A percentile compares a stretch with the other conserved stretches of the same genome.
Evolutionary conservation across 2,888 invertebrate species (phyloP).

Genomic region (Helicoverpa assulta): DNA sequence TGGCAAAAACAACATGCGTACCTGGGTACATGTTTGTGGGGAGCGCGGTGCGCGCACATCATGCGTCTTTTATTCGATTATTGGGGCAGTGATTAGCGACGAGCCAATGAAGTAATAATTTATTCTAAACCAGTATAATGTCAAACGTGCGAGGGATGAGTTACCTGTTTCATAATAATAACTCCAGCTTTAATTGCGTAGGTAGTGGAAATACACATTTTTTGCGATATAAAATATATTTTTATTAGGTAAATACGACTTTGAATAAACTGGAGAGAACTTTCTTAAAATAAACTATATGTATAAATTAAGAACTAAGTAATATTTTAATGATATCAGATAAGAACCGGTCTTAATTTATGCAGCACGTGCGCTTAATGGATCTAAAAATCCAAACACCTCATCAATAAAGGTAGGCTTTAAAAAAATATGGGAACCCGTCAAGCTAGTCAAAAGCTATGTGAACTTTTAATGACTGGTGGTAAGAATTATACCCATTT

Average conservation of each 20-base stretch:
- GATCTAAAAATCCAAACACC: neutral
- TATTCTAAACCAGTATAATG: slow-evolving; percentile 51
- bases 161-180: slow-evolving; percentile 15
- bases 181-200: slow-evolving; percentile 40
- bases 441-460: neutral
- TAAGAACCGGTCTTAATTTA: slow-evolving; percentile 38
- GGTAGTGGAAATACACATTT: slow-evolving; percentile 30
- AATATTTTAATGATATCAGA: slow-evolving; percentile 30
- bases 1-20: slow-evolving; percentile 81
- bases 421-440: no score
- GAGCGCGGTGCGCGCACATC: slow-evolving; percentile 66
- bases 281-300: slow-evolving; percentile 28
- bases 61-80: slow-evolving; percentile 82
- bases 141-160: slow-evolving; percentile 21
- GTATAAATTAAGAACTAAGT: neutral
- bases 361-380: slow-evolving; percentile 3
- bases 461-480: neutral
- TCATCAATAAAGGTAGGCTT: slow-evolving; percentile 1
- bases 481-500: neutral
- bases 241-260: neutral
- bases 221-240: slow-evolving; percentile 32
- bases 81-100: slow-evolving; percentile 69
- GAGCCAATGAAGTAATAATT: slow-evolving; percentile 59
- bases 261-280: slow-evolving; percentile 15
- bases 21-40: slow-evolving; percentile 32